Evolutionary conservation across 2,797 vertebrate species (phyloP).

Genomic region (Melanotaenia maccullochi): DNA sequence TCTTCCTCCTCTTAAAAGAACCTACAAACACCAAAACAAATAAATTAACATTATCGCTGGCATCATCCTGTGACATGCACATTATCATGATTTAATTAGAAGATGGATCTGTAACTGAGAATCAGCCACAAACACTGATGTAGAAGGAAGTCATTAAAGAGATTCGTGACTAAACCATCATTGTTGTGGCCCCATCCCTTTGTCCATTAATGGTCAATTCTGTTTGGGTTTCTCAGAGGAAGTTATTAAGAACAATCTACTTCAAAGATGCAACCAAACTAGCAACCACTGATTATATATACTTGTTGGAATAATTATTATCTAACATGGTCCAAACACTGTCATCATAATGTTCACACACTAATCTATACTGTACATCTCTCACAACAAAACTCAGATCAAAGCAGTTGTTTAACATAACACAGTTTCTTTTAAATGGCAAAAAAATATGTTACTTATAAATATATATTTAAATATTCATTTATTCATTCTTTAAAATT

Average conservation of each 20-base stretch:
- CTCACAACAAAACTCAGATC: not conserved
- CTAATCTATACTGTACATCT: not conserved
- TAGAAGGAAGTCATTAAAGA: slow-evolving; percentile 1
- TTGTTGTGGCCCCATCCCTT: not conserved
- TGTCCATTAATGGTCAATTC: not conserved
- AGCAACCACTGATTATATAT: not conserved
- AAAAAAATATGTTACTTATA: not conserved
- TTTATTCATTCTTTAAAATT: not conserved
- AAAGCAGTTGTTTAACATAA: too few species aligned
- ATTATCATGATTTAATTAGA: slow-evolving; percentile 4
- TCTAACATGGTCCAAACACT: not conserved
- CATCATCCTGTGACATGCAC: not conserved
- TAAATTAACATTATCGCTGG: not conserved
- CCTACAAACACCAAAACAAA: slow-evolving; percentile 74
- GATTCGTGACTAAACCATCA: not conserved
- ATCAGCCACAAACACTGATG: not conserved
- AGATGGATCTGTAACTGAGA: not conserved
- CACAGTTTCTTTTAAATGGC: not conserved
- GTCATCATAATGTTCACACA: not conserved
- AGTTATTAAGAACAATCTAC: slow-evolving; percentile 5
- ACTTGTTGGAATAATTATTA: not conserved
- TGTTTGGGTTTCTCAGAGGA: slow-evolving; percentile 1
- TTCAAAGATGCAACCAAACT: not conserved
- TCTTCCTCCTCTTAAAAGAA: slow-evolving; percentile 95
- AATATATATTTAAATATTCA: not conserved